These are phyloP conservation scores for Takifugu flavidus DNA, from an alignment of 2,113 vertebrate species.

Conservation along the genomic window DNA sequence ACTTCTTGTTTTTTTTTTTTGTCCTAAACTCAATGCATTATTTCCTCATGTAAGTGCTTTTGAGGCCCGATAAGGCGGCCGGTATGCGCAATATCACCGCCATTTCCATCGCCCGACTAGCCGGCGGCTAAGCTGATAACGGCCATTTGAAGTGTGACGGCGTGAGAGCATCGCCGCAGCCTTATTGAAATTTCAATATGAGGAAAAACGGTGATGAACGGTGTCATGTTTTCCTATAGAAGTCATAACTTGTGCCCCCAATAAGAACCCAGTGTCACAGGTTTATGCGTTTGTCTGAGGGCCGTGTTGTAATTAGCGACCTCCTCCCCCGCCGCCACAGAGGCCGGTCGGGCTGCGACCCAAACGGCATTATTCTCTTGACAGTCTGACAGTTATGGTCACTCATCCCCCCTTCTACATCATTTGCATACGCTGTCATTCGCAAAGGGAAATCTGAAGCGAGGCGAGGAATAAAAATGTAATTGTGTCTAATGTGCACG, in stretches of 20 bases:
- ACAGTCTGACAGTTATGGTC: constrained; percentile 47
- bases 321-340: constrained; percentile 17
- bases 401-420: constrained; percentile 24
- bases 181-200: constrained; percentile 71
- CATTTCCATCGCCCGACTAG: constrained; percentile 35
- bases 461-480: constrained; percentile 18
- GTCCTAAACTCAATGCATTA: constrained; percentile 68
- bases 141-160: constrained; percentile 41
- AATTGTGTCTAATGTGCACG: constrained; percentile 7
- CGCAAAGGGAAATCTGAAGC: constrained; percentile 25
- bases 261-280: constrained; percentile 34
- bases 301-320: constrained; percentile 60
- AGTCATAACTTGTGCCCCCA: constrained; percentile 57
- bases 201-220: constrained; percentile 56
- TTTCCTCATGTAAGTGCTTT: constrained; percentile 60
- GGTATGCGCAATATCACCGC: constrained; percentile 60
- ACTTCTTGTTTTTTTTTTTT: constrained; percentile 21
- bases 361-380: constrained; percentile 59
- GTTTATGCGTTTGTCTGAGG: constrained; percentile 52
- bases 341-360: constrained; percentile 25
- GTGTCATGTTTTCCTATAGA: constrained; percentile 59
- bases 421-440: constrained; percentile 53
- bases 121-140: constrained; percentile 42
- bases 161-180: constrained; percentile 46
- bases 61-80: constrained; percentile 48